These are phyloP conservation scores for Drosophila yakuba DNA, from an alignment of 1,140 invertebrate genomes.

Conservation along the genomic window DNA sequence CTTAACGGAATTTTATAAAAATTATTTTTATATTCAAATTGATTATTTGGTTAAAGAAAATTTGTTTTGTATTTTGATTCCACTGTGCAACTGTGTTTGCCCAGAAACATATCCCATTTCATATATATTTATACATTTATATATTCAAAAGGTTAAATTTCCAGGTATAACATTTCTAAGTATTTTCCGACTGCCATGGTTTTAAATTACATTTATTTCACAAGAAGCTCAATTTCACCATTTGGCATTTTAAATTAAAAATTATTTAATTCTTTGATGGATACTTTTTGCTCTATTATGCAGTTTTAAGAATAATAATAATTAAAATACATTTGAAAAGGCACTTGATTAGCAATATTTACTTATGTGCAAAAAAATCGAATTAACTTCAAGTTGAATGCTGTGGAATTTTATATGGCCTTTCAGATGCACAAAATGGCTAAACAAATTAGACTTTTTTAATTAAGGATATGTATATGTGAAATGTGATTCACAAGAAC, in stretches of 20 bases:
- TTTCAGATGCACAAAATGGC: background rate
- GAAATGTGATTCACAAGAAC: no score
- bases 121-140: no score
- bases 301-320: conserved; percentile 2
- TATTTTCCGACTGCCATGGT: no score
- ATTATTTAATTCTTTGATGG: no score
- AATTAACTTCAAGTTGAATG: background rate
- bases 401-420: background rate
- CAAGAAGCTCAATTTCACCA: background rate
- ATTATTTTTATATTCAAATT: no score
- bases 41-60: no score
- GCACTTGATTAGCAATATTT: background rate
- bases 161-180: no score
- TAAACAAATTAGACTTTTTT: no score
- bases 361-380: background rate
- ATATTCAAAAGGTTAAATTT: no score
- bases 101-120: background rate
- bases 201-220: background rate
- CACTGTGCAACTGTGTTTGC: background rate
- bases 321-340: conserved; percentile 2
- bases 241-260: background rate
- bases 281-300: background rate
- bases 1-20: no score
- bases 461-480: no score
- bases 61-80: no score